phyloP scores from a whole-genome alignment of 1,140 invertebrate species.

The Paracyclopina nana region DNA sequence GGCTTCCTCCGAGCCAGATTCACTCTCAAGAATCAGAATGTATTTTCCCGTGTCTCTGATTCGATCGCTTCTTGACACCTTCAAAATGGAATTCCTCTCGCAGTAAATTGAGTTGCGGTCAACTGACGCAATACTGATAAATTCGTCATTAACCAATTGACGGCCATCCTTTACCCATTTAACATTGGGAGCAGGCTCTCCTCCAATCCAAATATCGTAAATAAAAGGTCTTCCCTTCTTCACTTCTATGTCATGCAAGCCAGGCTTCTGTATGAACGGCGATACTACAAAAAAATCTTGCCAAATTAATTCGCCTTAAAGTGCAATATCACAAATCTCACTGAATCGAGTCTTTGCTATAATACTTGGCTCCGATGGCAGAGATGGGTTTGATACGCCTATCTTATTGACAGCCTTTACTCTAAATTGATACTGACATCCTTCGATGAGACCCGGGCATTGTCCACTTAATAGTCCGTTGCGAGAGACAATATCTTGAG shows the following conservation, averaged over 20 bases:
- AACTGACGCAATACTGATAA: slow-evolving; percentile 54
- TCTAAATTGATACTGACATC: slow-evolving; percentile 85
- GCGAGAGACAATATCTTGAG: too few species aligned
- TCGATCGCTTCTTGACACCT: slow-evolving; percentile 36
- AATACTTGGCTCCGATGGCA: slow-evolving; percentile 78
- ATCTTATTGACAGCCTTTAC: slow-evolving; percentile 86
- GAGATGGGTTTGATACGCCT: slow-evolving; percentile 76
- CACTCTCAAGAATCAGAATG: slow-evolving; percentile 7
- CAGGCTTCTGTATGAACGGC: slow-evolving; percentile 72
- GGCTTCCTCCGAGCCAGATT: slow-evolving; percentile 8
- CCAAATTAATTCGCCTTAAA: slow-evolving; percentile 3
- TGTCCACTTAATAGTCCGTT: too few species aligned
- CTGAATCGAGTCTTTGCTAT: slow-evolving; percentile 79
- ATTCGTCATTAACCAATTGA: slow-evolving; percentile 32
- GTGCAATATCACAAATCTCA: slow-evolving; percentile 21
- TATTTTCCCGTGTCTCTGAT: slow-evolving; percentile 6
- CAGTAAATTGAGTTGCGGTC: slow-evolving; percentile 12
- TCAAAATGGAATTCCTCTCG: slow-evolving; percentile 71
- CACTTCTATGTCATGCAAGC: slow-evolving; percentile 59
- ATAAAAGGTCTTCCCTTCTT: slow-evolving; percentile 84
- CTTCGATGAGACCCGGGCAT: slow-evolving; percentile 80
- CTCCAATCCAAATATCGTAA: slow-evolving; percentile 80
- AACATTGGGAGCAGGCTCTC: slow-evolving; percentile 79
- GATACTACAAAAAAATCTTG: slow-evolving; percentile 39
- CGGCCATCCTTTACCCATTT: slow-evolving; percentile 53